Conservation (phyloP, 1,140 invertebrate species). For the Bursaphelenchus mucronatus region DNA sequence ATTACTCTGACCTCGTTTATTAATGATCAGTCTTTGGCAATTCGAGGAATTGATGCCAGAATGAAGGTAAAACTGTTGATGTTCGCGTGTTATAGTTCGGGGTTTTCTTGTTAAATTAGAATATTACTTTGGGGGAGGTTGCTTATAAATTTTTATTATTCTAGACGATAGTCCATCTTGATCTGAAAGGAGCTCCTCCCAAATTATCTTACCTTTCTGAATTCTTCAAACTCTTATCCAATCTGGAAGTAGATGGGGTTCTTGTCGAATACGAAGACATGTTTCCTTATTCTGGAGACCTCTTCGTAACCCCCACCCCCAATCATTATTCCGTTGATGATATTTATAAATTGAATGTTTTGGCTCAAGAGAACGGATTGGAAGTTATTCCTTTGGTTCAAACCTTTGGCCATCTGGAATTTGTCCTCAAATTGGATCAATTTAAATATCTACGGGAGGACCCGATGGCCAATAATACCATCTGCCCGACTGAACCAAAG, state of each 20-base stretch:
- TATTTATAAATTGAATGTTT: constrained; percentile 66
- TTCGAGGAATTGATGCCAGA: too few relatives aligned
- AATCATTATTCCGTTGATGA: constrained; percentile 74
- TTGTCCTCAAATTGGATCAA: constrained; percentile 48
- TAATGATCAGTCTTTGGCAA: too few relatives aligned
- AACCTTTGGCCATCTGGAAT: constrained; percentile 87
- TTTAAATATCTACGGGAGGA: constrained; percentile 65
- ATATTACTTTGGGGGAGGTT: too few relatives aligned
- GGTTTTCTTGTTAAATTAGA: too few relatives aligned
- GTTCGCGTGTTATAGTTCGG: too few relatives aligned
- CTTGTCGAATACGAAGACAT: constrained; percentile 87
- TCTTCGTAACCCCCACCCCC: constrained; percentile 69
- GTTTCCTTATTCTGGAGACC: constrained; percentile 78
- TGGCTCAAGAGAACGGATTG: constrained; percentile 66
- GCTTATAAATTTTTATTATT: not conserved
- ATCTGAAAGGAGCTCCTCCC: constrained; percentile 81
- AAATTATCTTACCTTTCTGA: constrained; percentile 69
- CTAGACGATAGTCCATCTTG: constrained; percentile 71
- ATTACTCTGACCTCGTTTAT: too few relatives aligned
- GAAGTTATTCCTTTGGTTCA: constrained; percentile 77
- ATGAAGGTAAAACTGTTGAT: too few relatives aligned
- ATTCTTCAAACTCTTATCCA: constrained; percentile 72
- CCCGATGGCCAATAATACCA: constrained; percentile 59
- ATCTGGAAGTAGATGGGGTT: constrained; percentile 79
- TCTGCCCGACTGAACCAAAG: constrained; percentile 64